These are phyloP conservation scores for Euzetes globulus DNA, from an alignment of 2,888 invertebrate genomes.

Conservation along the genomic window DNA sequence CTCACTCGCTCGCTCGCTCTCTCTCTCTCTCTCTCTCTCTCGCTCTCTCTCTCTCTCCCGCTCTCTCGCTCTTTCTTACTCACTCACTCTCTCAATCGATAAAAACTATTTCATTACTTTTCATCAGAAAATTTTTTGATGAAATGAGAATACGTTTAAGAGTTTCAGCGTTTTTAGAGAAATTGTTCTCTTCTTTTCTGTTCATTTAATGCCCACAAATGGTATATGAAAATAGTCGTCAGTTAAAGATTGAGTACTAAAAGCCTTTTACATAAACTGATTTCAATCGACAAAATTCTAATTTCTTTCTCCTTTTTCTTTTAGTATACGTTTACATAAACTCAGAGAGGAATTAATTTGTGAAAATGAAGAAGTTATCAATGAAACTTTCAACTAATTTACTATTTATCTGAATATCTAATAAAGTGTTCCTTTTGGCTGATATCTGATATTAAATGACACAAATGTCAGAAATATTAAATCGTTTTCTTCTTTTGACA, in stretches of 20 bases:
- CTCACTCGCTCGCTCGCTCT: not conserved
- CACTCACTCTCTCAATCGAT: not conserved
- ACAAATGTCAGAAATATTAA: not conserved
- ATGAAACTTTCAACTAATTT: no score
- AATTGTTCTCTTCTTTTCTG: not conserved
- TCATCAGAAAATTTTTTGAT: not conserved
- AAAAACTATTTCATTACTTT: slow-evolving; percentile 17
- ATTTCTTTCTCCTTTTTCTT: no score
- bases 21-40: not conserved
- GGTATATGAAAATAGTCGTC: not conserved
- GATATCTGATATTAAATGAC: no score
- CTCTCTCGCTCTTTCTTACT: not conserved
- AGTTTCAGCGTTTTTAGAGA: not conserved
- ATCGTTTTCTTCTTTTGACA: no score
- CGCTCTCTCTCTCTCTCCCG: not conserved
- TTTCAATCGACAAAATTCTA: no score
- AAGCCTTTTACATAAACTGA: not conserved
- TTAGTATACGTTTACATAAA: no score
- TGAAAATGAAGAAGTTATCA: no score
- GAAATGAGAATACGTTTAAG: slow-evolving; percentile 4
- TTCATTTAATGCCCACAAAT: not conserved
- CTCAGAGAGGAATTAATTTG: no score
- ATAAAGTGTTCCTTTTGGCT: no score
- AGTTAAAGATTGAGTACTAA: not conserved
- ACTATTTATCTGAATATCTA: no score